Evolutionary conservation across 2,888 invertebrate species (phyloP), one percentile per base, ranked within the genome.

Genomic region (Trachelus iudaicus): DNA sequence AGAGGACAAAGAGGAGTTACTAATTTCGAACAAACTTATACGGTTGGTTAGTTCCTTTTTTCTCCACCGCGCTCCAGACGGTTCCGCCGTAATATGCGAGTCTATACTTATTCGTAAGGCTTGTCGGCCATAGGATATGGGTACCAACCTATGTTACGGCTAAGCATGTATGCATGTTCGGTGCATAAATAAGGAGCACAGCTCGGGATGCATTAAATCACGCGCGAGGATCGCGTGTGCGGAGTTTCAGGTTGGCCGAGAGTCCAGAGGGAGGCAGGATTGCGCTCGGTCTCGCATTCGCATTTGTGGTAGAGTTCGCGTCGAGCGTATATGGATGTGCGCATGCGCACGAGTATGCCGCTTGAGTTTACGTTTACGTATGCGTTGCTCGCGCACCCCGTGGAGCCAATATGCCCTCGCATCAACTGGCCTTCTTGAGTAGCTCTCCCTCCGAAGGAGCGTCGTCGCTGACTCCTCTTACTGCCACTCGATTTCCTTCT

Each of bases 101-200:
- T 87, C 86, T 33, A 71, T 33, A 33, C 31, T 71, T 33, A 33
- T 33, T 71, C 86, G 84, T 82, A 84, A 35, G 82, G 84, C 84
- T 84, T 85, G 87, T 87, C 85, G 85, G 80, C 80, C 83, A 78
- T 81, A 81, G 87, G 85, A 85, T 86, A 87, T 85, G 85, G 86
- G 85, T 85, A 87, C 84, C 82, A 75, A 86, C 86, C 87, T 87
- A 84, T 84, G 84, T 83, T 84, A 86, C 85, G 85, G 85, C 85
- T 85, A 87, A 86, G 86, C 87, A 85, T 89, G 89, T 88, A 87
- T 87, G 87, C 87, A 89, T 89, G 89, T 88, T 89, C 87, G 89
- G 87, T 88, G 89, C 90, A 90, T 90, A 91, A 91, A 91, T 91
- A 91, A 90, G 88, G 85, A 89, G 88, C 88, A 86, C 87, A 86